Conservation (phyloP, 2,113 vertebrate species). For the Dasyprocta punctata region DNA sequence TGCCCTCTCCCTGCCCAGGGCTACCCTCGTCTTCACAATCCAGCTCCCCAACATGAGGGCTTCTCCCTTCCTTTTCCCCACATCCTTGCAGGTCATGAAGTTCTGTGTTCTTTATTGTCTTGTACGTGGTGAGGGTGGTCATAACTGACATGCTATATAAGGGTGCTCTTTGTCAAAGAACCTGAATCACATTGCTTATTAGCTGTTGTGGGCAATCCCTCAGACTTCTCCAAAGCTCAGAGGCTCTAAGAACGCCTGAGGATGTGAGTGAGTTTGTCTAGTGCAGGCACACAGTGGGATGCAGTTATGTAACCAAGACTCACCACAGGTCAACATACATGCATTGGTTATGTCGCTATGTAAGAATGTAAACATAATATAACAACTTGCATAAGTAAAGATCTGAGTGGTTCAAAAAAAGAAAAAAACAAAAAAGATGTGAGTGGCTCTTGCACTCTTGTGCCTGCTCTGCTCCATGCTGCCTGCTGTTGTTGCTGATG, state of each 20-base stretch:
- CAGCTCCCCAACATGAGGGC: not conserved
- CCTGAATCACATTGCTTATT: not conserved
- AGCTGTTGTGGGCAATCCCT: not conserved
- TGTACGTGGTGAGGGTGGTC: not conserved
- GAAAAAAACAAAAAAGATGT: not conserved
- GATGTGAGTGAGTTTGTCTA: not conserved
- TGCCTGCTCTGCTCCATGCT: not conserved
- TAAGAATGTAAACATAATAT: not conserved
- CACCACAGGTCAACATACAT: not conserved
- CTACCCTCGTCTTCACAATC: not conserved
- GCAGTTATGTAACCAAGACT: not conserved
- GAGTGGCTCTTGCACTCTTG: not conserved
- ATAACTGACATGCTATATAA: not conserved
- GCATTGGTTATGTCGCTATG: no score
- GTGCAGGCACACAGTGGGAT: not conserved
- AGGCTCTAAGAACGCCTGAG: not conserved
- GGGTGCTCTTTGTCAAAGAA: not conserved
- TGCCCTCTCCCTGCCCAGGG: not conserved
- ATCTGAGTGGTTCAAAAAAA: no score
- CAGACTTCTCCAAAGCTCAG: not conserved
- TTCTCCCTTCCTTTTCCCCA: not conserved
- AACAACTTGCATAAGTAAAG: not conserved
- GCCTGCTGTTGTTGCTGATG: not conserved
- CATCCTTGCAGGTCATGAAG: accelerated
- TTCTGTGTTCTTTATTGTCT: not conserved